These are phyloP conservation scores for Sebastes elongatus DNA, from an alignment of 2,797 vertebrate genomes.

Conservation along the genomic window DNA sequence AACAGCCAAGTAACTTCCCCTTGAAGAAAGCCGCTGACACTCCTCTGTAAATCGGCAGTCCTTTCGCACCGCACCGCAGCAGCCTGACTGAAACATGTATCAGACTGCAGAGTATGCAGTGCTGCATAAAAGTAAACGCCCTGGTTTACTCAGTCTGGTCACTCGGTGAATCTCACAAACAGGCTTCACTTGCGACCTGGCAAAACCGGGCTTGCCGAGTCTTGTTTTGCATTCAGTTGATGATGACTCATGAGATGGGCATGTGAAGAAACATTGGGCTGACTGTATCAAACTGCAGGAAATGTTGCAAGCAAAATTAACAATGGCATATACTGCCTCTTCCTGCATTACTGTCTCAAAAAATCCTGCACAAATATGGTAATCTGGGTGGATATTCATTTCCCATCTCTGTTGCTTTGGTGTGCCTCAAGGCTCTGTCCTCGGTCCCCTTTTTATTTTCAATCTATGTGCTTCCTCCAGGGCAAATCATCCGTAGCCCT, in stretches of 20 bases:
- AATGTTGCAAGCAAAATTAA: background rate
- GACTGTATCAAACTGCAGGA: background rate
- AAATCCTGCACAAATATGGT: background rate
- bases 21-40: background rate
- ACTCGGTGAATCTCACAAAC: background rate
- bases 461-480: background rate
- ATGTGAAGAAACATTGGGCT: background rate
- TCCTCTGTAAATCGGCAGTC: background rate
- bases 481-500: background rate
- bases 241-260: conserved; percentile 31
- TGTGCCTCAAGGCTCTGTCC: background rate
- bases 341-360: background rate
- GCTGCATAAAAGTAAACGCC: background rate
- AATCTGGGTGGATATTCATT: background rate
- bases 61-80: background rate
- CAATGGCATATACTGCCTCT: background rate
- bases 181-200: background rate
- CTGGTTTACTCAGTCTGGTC: background rate
- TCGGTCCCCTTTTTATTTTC: background rate
- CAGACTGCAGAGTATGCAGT: background rate
- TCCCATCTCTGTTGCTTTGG: background rate
- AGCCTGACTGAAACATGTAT: background rate
- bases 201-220: background rate
- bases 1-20: background rate
- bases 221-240: conserved; percentile 21